These are phyloP conservation scores for Agapornis roseicollis DNA, from an alignment of 2,113 vertebrate genomes.

Conservation along the genomic window DNA sequence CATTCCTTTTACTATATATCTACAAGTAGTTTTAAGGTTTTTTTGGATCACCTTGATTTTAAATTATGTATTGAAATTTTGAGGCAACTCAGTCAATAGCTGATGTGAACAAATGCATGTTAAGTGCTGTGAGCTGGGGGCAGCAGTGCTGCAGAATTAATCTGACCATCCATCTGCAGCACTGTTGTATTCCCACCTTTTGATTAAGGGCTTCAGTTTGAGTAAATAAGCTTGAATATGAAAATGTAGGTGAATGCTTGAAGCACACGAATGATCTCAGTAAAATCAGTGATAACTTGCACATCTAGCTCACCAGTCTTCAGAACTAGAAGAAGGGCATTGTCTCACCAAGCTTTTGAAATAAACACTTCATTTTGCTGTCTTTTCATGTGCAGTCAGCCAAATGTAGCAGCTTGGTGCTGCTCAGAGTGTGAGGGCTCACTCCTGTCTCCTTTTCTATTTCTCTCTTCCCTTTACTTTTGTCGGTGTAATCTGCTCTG, in stretches of 20 bases:
- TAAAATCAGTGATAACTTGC: not conserved
- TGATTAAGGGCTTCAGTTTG: not conserved
- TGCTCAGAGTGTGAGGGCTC: not conserved
- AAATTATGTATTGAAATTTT: not conserved
- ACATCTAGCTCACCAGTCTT: not conserved
- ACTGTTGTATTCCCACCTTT: not conserved
- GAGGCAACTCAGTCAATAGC: not conserved
- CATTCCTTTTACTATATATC: not conserved
- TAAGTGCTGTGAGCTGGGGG: not conserved
- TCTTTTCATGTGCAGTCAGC: not conserved
- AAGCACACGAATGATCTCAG: not conserved
- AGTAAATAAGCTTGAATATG: not conserved
- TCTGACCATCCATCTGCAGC: fast-evolving
- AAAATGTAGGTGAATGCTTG: not conserved
- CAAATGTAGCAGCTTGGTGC: not conserved
- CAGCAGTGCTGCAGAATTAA: not conserved
- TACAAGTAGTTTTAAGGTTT: not conserved
- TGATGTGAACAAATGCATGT: fast-evolving
- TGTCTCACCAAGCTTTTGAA: not conserved
- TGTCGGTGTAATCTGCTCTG: not conserved
- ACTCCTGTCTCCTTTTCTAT: not conserved
- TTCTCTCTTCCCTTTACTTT: not conserved
- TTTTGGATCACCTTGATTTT: not conserved
- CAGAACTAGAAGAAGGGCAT: not conserved
- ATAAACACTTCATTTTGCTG: not conserved